These are phyloP conservation scores for Patella vulgata DNA, from an alignment of 1,140 invertebrate species.

Conservation along the genomic window DNA sequence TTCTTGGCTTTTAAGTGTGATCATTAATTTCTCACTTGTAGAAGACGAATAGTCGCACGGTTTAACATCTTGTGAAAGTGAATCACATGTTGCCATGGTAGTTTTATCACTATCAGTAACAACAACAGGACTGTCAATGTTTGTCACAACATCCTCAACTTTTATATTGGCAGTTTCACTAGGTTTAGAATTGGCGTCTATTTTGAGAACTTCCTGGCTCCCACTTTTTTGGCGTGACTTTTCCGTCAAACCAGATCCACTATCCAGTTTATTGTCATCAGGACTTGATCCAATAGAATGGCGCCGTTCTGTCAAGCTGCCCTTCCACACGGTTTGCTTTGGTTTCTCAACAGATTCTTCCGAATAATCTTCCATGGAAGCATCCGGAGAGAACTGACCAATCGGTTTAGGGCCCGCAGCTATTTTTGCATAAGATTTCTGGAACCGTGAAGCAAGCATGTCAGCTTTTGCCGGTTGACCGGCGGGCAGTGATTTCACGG, in stretches of 20 bases:
- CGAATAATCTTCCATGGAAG: slow-evolving; percentile 5
- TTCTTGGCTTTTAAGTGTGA: no score
- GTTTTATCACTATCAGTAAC: no score
- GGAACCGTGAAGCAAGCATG: slow-evolving; percentile 30
- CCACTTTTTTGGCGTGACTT: slow-evolving; percentile 32
- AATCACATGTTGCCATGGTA: no score
- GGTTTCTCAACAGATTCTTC: slow-evolving; percentile 22
- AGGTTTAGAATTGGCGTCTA: slow-evolving; percentile 11
- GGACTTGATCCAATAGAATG: slow-evolving; percentile 60
- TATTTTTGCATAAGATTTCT: slow-evolving; percentile 57
- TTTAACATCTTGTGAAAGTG: no score
- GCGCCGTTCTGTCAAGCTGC: slow-evolving; percentile 49
- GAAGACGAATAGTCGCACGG: no score
- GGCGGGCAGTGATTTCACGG: slow-evolving; percentile 58
- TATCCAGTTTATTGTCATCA: slow-evolving; percentile 35
- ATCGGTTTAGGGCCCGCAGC: slow-evolving; percentile 43
- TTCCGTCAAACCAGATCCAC: slow-evolving; percentile 8
- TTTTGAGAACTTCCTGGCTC: slow-evolving; percentile 35
- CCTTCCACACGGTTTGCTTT: slow-evolving; percentile 53
- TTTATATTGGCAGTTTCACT: slow-evolving; percentile 7
- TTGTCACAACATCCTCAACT: no score
- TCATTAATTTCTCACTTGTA: no score
- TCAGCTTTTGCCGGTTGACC: slow-evolving; percentile 24
- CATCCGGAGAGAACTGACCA: slow-evolving; percentile 9
- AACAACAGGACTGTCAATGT: no score